These are phyloP conservation scores for Electrona antarctica DNA, from an alignment of 2,113 vertebrate genomes.

Conservation along the genomic window DNA sequence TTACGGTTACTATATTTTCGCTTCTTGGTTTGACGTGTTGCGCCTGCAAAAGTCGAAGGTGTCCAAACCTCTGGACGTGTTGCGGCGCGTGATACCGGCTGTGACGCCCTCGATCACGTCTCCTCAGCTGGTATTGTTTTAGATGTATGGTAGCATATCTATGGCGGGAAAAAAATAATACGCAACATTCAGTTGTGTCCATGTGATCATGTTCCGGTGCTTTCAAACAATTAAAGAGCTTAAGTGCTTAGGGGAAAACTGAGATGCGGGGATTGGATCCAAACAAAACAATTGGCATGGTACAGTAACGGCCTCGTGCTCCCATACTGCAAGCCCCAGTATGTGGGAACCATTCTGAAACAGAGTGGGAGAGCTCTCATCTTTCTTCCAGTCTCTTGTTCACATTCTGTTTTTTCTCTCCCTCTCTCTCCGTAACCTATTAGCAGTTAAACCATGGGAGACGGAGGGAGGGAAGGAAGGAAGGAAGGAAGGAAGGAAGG, in stretches of 20 bases:
- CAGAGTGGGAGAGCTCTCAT: conserved; percentile 45
- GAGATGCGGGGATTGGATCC: conserved; percentile 45
- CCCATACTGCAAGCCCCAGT: conserved; percentile 42
- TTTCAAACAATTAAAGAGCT: conserved; percentile 41
- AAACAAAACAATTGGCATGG: conserved; percentile 64
- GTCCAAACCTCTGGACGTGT: too few relatives aligned
- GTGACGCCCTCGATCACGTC: too few relatives aligned
- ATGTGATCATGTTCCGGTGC: conserved; percentile 22
- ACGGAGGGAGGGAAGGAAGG: conserved; percentile 6
- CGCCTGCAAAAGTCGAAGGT: too few relatives aligned
- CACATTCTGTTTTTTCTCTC: conserved; percentile 16
- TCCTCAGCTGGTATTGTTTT: too few relatives aligned
- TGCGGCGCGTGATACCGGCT: too few relatives aligned
- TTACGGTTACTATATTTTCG: too few relatives aligned
- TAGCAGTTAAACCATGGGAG: conserved; percentile 40
- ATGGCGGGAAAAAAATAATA: too few relatives aligned
- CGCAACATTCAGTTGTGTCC: conserved; percentile 4
- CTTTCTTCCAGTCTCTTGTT: conserved; percentile 36
- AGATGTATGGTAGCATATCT: too few relatives aligned
- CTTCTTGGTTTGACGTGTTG: too few relatives aligned
- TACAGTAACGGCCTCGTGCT: conserved; percentile 31
- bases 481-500: conserved; percentile 1
- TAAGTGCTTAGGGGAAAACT: conserved; percentile 26
- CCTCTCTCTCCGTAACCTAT: conserved; percentile 44
- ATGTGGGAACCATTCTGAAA: conserved; percentile 51